A percentile compares a stretch with the other conserved stretches of the same genome.
phyloP scores from a whole-genome alignment of 1,140 invertebrate species.

The Drosophila lowei region DNA sequence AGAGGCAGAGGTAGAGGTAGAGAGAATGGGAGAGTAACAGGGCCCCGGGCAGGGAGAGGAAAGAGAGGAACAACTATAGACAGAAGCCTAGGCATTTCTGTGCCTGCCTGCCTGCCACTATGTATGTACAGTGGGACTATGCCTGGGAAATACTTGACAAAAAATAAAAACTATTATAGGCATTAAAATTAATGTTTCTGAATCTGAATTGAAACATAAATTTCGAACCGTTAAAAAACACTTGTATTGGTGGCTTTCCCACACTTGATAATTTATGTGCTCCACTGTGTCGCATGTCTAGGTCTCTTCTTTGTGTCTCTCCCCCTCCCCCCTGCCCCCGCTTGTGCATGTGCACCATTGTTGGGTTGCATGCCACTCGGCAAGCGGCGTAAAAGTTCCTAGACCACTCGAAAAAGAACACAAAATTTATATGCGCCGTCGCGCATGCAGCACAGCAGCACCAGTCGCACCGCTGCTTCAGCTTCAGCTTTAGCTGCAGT shows the following conservation, averaged over 20 bases:
- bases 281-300: constrained; percentile 58
- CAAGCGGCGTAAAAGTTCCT: constrained; percentile 76
- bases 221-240: constrained; percentile 6
- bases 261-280: constrained; percentile 55
- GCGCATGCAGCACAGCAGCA: constrained; percentile 58
- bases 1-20: not conserved
- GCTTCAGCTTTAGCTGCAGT: not conserved
- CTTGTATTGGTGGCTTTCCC: constrained; percentile 33
- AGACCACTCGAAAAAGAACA: constrained; percentile 79
- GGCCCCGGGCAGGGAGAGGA: too few species aligned
- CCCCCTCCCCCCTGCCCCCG: not conserved
- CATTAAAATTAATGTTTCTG: too few species aligned
- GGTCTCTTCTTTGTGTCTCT: not conserved
- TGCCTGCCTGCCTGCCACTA: constrained; percentile 1
- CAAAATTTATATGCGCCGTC: constrained; percentile 81
- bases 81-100: constrained; percentile 60
- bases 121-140: constrained; percentile 21
- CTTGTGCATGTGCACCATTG: constrained; percentile 18
- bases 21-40: too few species aligned
- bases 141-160: not conserved
- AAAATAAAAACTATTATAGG: not conserved
- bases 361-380: constrained; percentile 70
- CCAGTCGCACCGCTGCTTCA: constrained; percentile 4
- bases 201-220: constrained; percentile 8
- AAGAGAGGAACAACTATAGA: too few species aligned